These are phyloP conservation scores for Lagocephalus sceleratus DNA, from an alignment of 2,797 vertebrate species.

Conservation along the genomic window DNA sequence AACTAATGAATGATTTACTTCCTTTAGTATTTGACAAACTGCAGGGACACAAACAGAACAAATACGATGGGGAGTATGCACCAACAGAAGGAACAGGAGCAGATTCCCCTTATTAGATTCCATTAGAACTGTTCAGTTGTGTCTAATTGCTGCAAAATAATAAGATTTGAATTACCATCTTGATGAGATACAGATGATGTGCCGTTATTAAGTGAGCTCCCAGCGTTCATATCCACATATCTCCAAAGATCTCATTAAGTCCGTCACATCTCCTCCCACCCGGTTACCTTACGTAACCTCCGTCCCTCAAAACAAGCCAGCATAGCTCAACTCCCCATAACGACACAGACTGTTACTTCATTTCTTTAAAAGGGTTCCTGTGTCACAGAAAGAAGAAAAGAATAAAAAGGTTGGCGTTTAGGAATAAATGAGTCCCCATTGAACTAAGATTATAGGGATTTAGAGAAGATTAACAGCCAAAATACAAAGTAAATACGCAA, in stretches of 20 bases:
- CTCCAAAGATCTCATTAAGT: conserved; percentile 55
- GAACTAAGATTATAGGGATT: no score
- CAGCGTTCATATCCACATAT: conserved; percentile 28
- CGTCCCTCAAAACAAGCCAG: conserved; percentile 6
- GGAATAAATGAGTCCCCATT: background rate
- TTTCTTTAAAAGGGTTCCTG: conserved; percentile 13
- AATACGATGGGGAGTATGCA: background rate
- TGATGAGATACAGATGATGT: conserved; percentile 44
- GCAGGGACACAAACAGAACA: background rate
- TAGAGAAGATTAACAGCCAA: no score
- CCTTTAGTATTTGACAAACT: no score
- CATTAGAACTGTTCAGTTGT: conserved; percentile 37
- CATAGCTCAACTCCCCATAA: conserved; percentile 5
- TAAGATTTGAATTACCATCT: conserved; percentile 42
- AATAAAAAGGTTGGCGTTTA: background rate
- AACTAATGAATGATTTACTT: no score
- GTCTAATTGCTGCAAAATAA: conserved; percentile 57
- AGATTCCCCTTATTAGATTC: conserved; percentile 20
- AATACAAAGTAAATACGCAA: no score
- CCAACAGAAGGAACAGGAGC: background rate
- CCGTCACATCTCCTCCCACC: conserved; percentile 29
- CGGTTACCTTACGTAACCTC: conserved; percentile 25
- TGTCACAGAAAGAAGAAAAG: background rate
- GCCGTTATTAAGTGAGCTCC: conserved; percentile 34
- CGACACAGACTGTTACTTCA: background rate